Evolutionary conservation across 2,113 vertebrate species (phyloP).

Genomic region (Tragelaphus scriptus): DNA sequence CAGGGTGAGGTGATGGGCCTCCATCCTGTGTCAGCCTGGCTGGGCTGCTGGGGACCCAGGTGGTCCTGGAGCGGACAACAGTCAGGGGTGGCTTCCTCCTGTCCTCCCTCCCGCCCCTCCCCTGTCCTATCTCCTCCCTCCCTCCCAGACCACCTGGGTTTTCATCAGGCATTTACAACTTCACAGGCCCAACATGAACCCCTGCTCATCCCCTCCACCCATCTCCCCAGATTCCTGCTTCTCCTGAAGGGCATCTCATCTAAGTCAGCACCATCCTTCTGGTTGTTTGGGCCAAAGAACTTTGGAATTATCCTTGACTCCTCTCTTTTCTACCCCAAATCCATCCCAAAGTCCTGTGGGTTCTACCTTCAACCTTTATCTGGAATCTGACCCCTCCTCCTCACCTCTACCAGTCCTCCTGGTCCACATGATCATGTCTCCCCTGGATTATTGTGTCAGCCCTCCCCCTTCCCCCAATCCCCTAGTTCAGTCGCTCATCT

Average conservation of each 20-base stretch:
- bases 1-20: background rate
- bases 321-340: background rate
- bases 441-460: background rate
- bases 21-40: rapidly evolving
- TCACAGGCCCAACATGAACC: too few relatives aligned
- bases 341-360: background rate
- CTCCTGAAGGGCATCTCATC: background rate
- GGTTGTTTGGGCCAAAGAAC: background rate
- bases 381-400: background rate
- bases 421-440: background rate
- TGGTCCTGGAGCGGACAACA: rapidly evolving
- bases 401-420: background rate
- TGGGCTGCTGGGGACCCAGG: background rate
- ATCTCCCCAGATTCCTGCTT: background rate
- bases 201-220: background rate
- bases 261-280: background rate
- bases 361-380: background rate
- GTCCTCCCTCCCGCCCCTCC: background rate
- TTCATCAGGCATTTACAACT: too few relatives aligned
- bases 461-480: background rate
- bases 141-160: background rate
- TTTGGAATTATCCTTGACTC: background rate
- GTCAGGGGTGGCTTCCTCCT: background rate
- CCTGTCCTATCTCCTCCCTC: too few relatives aligned
- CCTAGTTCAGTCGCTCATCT: background rate